Base-by-base conservation (phyloP, 1,140 invertebrate species). In the Temnothorax nylanderi region DNA sequence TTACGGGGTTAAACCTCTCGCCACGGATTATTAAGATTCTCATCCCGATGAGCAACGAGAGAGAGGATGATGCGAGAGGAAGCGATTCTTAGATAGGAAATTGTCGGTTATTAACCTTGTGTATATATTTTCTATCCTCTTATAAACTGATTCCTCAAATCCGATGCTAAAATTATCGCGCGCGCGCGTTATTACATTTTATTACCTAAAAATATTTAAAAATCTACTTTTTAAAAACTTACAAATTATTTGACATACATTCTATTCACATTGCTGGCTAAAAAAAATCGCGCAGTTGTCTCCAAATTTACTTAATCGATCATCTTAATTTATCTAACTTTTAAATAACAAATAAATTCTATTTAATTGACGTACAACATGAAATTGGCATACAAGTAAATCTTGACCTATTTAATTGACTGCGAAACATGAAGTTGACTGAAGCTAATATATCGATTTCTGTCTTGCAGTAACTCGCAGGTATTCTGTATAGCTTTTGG, bases 1-100 rank as follows among this genome's bases (percentile, higher is more conserved):
- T 84, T 84, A 75, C 80, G 69, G 69, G 80, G 32, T 60, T 84
- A 44, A 84, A 84, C 13, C 44, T 84, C 69, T 84, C 41, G 67
- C 37, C 41, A 41, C 69, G 69, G 32, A 84, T 84, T 84, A 84
- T 84, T 84, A 84, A 84, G 80, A 84, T 84, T 75, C 41, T 75
- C 32, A 62, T 84, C 62, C 32, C 8, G 8, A 60, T 47, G 69
- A 60, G 26, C 37, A 41, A 51, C 41, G 51, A 72, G 16, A 44
- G 64, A 10, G 37, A 41, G 62, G 37, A 41, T 16, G 21, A 58
- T 58, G 51, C 26, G 44, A 82, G 51, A 41, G 51, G 71, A 58
- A 18, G 18, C 41, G 67, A 51, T 47, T 71, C 54, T 74, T 74
- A 75, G 41, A 34, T 37, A 41, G 41, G 54, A 74, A 84, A 84